These are phyloP conservation scores for Drosophila percnosoma DNA, from an alignment of 2,888 invertebrate species.

Conservation along the genomic window DNA sequence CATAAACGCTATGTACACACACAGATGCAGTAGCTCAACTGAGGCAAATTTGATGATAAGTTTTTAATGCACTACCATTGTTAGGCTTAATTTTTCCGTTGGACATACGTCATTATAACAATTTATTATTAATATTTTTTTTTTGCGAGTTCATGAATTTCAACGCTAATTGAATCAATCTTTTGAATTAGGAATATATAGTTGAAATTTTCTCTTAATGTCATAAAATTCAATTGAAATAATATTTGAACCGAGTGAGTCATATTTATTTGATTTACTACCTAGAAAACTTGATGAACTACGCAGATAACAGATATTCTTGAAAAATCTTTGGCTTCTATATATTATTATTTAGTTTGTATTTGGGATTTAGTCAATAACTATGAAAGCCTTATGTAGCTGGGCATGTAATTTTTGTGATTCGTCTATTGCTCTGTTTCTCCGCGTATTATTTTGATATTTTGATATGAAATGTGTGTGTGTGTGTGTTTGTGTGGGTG, in stretches of 20 bases:
- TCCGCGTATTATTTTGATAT: slow-evolving; percentile 51
- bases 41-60: slow-evolving; percentile 6
- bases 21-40: not conserved
- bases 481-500: slow-evolving; percentile 17
- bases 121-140: not conserved
- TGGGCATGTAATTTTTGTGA: slow-evolving; percentile 5
- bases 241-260: not conserved
- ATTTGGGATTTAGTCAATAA: not conserved
- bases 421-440: slow-evolving; percentile 1
- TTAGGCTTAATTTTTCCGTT: slow-evolving; percentile 4
- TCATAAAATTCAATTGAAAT: not conserved
- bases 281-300: not conserved
- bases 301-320: not conserved
- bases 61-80: slow-evolving; percentile 33
- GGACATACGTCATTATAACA: not conserved
- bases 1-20: slow-evolving; percentile 25
- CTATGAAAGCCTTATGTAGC: not conserved
- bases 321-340: not conserved
- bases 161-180: not conserved
- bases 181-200: not conserved
- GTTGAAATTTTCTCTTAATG: not conserved
- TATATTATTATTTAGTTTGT: not conserved
- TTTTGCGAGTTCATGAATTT: not conserved
- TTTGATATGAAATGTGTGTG: slow-evolving; percentile 12
- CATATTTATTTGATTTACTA: not conserved